Percentiles rank a stretch among this genome's conserved stretches.
Conservation (phyloP, 2,888 invertebrate genomes). For the Melipona beecheii region DNA sequence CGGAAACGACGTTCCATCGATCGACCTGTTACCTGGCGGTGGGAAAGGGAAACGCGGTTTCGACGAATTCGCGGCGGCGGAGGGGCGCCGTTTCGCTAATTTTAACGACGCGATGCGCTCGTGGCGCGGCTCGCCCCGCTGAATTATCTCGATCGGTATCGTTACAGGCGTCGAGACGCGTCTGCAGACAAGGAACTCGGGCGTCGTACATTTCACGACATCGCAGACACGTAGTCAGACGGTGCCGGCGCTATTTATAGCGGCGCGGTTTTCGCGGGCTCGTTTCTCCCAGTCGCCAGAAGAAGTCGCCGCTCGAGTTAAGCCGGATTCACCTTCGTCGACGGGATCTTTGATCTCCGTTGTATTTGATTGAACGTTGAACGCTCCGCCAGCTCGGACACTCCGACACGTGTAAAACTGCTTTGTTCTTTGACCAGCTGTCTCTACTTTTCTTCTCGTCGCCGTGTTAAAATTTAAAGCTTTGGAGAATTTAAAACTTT, state of each 20-base stretch:
- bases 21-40: not conserved
- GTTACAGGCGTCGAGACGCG: slow-evolving; percentile 68
- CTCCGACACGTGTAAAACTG: not conserved
- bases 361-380: slow-evolving; percentile 38
- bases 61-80: not conserved
- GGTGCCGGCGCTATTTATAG: slow-evolving; percentile 76
- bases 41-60: not conserved
- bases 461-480: too few species aligned
- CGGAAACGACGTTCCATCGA: not conserved
- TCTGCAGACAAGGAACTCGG: slow-evolving; percentile 68
- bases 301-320: slow-evolving; percentile 41
- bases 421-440: too few species aligned
- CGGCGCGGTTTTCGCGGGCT: slow-evolving; percentile 49
- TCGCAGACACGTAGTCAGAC: slow-evolving; percentile 79
- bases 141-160: slow-evolving; percentile 61
- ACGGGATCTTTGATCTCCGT: slow-evolving; percentile 31
- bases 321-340: slow-evolving; percentile 47
- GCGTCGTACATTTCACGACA: slow-evolving; percentile 72
- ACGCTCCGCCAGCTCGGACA: not conserved
- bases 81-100: slow-evolving; percentile 39
- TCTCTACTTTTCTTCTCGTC: too few species aligned
- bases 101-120: slow-evolving; percentile 48
- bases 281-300: slow-evolving; percentile 6
- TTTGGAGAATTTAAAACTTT: too few species aligned
- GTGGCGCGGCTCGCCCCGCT: slow-evolving; percentile 32